Base-by-base conservation (phyloP, 1,140 invertebrate genomes). In the Teleopsis dalmanni region DNA sequence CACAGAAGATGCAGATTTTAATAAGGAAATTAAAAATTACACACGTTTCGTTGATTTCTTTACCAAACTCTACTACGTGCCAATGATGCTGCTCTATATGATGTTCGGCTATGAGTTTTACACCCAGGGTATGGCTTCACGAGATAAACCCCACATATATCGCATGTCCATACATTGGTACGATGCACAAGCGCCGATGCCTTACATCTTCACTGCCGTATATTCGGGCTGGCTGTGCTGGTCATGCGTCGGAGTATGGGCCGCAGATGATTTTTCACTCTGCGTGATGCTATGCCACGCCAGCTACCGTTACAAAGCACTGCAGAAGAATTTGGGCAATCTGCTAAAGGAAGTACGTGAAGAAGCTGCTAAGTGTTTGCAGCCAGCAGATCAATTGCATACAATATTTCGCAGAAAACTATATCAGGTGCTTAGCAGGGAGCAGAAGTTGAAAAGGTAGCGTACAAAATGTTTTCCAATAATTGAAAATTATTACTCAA, bases 161-260 rank as follows among this genome's bases (percentile, higher is more conserved):
- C 47, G 47, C 27, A 41, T 42, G 36, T 49, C 47, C 3, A 41
- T 49, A 34, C 37, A 19, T 21, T 49, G 36, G 47, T 49, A 49
- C 16, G 47, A 49, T 23, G 37, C 47, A n/a, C 47, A 49, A 16
- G 26, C 4, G 27, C 47, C 47, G 23, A 19, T 33, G 25, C 19
- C 29, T 25, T 49, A 42, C 19, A 34, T 49, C 36, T 31, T 49
- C 38, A 49, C 47, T 10, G 26, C 47, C 11, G 14, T 49, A 3
- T 49, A 49, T 9, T 29, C 37, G 3, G 37, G 37, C 18, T 49
- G 47, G 47, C 18, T 49, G 11, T 25, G 37, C 26, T 41, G 19
- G 8, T 41, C 47, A 3, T 14, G 10, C 35, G 36, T 41, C 9
- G 33, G 25, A 13, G 16, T 49, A 33, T 31, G 27, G 47, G 14